Conservation (phyloP, 1,140 invertebrate species). For the Galendromus occidentalis region DNA sequence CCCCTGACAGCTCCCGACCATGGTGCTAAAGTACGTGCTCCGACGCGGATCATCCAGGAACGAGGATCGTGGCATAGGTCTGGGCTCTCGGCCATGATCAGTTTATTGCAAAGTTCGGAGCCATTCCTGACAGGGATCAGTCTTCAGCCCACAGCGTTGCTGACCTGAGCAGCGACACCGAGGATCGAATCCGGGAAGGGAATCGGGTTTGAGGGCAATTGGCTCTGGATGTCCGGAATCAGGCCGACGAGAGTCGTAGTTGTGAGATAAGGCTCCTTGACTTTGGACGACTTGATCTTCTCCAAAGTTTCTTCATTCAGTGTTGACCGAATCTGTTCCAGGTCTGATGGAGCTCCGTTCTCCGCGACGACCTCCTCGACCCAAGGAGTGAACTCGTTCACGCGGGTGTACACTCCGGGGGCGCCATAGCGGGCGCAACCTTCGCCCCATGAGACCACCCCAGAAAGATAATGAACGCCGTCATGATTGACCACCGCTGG, state of each 20-base stretch:
- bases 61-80: too few species aligned
- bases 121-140: too few species aligned
- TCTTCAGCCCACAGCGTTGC: too few species aligned
- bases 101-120: too few species aligned
- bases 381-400: slow-evolving; percentile 14
- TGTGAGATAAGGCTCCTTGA: background rate
- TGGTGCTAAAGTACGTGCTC: too few species aligned
- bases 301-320: background rate
- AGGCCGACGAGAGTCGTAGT: background rate
- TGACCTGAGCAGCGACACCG: too few species aligned
- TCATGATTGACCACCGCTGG: background rate
- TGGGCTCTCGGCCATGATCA: too few species aligned
- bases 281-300: background rate
- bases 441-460: slow-evolving; percentile 21
- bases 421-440: slow-evolving; percentile 18
- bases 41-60: too few species aligned
- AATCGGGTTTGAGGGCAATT: too few species aligned
- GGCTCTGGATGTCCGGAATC: background rate
- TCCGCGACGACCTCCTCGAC: background rate
- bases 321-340: background rate
- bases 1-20: too few species aligned
- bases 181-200: too few species aligned
- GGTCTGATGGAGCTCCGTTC: background rate
- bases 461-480: slow-evolving; percentile 12
- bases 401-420: slow-evolving; percentile 22